phyloP scores from a whole-genome alignment of 2,888 invertebrate species.

The Disparrhopalites patrizii region DNA sequence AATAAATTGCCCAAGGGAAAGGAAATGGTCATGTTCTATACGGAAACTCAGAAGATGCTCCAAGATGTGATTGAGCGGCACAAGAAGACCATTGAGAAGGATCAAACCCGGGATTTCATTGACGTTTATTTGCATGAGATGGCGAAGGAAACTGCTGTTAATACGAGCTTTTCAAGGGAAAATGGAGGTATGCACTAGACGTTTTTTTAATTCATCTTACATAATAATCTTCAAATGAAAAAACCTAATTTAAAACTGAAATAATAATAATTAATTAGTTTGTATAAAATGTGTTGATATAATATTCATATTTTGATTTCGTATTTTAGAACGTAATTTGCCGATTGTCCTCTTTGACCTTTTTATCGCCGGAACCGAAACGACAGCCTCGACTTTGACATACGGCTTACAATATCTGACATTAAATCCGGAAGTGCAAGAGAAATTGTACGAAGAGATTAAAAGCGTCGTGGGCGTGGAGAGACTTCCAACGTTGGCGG shows the following conservation, averaged over 20 bases:
- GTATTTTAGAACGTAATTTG: constrained; percentile 31
- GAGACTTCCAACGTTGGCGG: constrained; percentile 31
- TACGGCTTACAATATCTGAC: constrained; percentile 33
- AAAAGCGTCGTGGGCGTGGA: constrained; percentile 29
- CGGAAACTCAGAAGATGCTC: constrained; percentile 19
- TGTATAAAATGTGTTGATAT: background rate
- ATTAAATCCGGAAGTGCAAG: constrained; percentile 25
- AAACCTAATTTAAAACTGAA: background rate
- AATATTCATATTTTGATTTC: background rate
- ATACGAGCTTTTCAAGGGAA: constrained; percentile 32
- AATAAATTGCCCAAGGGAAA: background rate
- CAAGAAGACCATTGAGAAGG: constrained; percentile 1
- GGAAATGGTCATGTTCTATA: background rate
- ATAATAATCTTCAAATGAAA: background rate
- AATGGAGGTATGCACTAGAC: constrained; percentile 26
- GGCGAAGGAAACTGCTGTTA: constrained; percentile 27
- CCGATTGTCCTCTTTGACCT: constrained; percentile 28
- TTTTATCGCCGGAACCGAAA: constrained; percentile 39
- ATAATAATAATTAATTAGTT: background rate
- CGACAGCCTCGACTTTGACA: constrained; percentile 32
- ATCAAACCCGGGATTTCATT: constrained; percentile 31
- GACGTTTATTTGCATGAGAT: constrained; percentile 37
- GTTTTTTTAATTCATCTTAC: background rate
- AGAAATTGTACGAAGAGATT: constrained; percentile 32
- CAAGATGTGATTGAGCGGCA: constrained; percentile 28